A percentile compares a stretch with the other conserved stretches of the same genome.
These are phyloP conservation scores for Nymphalis urticae DNA, from an alignment of 2,888 invertebrate genomes.

Conservation along the genomic window DNA sequence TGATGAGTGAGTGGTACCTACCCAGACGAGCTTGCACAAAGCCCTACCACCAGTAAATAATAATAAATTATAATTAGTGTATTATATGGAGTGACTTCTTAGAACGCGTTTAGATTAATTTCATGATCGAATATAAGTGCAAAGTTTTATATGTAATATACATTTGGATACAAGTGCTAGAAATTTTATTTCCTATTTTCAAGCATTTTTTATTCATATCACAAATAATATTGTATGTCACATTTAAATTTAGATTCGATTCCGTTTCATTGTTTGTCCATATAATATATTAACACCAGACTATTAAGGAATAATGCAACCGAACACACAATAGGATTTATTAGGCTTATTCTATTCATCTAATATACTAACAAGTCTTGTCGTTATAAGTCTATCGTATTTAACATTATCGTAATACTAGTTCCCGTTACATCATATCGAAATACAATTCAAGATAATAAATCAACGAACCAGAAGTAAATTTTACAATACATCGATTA, in stretches of 20 bases:
- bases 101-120: too few relatives aligned
- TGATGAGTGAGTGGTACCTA: too few relatives aligned
- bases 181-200: too few relatives aligned
- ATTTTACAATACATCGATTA: conserved; percentile 22
- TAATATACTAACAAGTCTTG: conserved; percentile 24
- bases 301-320: conserved; percentile 4
- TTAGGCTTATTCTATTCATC: conserved; percentile 10
- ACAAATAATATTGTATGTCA: too few relatives aligned
- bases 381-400: conserved; percentile 26
- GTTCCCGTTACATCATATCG: conserved; percentile 27
- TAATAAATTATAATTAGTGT: too few relatives aligned
- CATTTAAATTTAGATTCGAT: neutral
- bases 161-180: too few relatives aligned
- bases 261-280: neutral
- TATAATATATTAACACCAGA: conserved; percentile 7
- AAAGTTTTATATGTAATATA: too few relatives aligned
- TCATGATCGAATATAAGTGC: too few relatives aligned
- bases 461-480: conserved; percentile 10
- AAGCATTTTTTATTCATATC: too few relatives aligned
- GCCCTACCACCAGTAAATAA: too few relatives aligned
- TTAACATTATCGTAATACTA: conserved; percentile 26
- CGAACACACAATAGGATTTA: conserved; percentile 10
- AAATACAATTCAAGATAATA: conserved; percentile 1
- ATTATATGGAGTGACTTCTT: too few relatives aligned
- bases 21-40: too few relatives aligned